Evolutionary conservation across 2,113 vertebrate species (phyloP), one percentile per base, ranked within the genome.

Genomic region (Phalacrocorax pelagicus): DNA sequence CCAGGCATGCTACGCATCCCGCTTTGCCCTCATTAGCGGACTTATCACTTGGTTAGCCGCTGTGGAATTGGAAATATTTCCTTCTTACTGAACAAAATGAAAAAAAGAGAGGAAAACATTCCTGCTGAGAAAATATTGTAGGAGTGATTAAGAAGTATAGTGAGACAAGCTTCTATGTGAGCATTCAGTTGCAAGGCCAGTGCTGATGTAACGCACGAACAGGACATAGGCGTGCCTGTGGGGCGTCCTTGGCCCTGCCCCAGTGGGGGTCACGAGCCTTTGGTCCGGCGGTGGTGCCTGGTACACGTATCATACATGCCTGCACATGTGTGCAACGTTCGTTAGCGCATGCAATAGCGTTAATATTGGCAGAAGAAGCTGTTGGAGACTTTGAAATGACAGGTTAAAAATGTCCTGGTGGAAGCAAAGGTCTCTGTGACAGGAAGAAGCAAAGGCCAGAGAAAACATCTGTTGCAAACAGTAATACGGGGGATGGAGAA

Each of bases 381-480:
- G 89, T 77, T 27, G 22, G 79, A 81, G 62, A 51, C 46, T 81
- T 91, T 7, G 30, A 59, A 92, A 86, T 83, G 84, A 77, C 66
- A 81, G 84, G 78, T 74, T 87, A 94, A 89, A 84, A 57, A 58
- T 47, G 91, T 90, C 87, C 54, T 19, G 1, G 71, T 63, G 71
- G 78, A 93, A 93, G 65, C 66, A 63, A 90, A 71, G 66, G 81
- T 55, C 81, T 94, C 59, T 86, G 91, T 3, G 19, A 90, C 74
- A 74, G 91, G 78, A 83, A 61, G 59, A 88, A 83, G 63, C 63
- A 95, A 86, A 95, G 91, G 95, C 62, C 91, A 83, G 89, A 71
- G 62, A 95, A 95, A 95, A 91, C 91, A 95, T 93, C 93, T 97
- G 95, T 77, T 96, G 17, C 54, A 40, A 91, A 73, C 74, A 82